phyloP scores from a whole-genome alignment of 2,888 invertebrate species.

The Anthophora plumipes region DNA sequence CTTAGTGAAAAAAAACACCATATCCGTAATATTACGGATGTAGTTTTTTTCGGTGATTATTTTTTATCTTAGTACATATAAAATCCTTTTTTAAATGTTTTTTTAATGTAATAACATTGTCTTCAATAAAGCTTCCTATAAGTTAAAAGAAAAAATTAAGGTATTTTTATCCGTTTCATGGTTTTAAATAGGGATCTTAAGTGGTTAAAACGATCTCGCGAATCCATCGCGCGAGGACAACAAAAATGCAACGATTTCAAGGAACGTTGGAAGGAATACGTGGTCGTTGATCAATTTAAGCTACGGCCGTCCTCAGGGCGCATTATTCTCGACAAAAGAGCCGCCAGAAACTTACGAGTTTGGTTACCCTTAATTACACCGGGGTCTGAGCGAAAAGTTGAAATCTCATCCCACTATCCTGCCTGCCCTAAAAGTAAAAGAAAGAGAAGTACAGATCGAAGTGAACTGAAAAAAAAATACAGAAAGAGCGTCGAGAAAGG shows the following conservation, averaged over 20 bases:
- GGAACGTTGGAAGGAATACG: slow-evolving; percentile 26
- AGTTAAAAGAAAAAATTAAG: too few relatives aligned
- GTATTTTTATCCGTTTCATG: too few relatives aligned
- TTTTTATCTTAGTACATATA: too few relatives aligned
- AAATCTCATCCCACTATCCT: slow-evolving; percentile 28
- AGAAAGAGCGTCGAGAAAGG: background rate
- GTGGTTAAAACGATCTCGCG: background rate
- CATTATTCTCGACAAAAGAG: slow-evolving; percentile 52
- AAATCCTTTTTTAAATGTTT: too few relatives aligned
- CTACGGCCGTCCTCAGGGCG: slow-evolving; percentile 9
- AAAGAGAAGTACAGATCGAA: background rate
- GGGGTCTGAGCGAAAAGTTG: slow-evolving; percentile 38
- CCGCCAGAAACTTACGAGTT: slow-evolving; percentile 47
- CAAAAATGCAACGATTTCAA: slow-evolving; percentile 16
- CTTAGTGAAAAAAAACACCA: too few relatives aligned
- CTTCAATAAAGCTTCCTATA: too few relatives aligned
- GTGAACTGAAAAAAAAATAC: background rate
- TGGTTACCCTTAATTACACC: slow-evolving; percentile 59
- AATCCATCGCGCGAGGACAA: background rate
- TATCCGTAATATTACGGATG: too few relatives aligned
- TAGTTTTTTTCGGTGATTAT: too few relatives aligned
- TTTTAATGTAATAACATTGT: too few relatives aligned
- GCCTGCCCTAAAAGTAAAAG: slow-evolving; percentile 2
- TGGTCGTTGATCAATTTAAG: slow-evolving; percentile 47
- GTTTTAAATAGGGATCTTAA: too few relatives aligned